These are phyloP conservation scores for Helicoverpa armigera DNA, from an alignment of 1,140 invertebrate species.

Conservation along the genomic window DNA sequence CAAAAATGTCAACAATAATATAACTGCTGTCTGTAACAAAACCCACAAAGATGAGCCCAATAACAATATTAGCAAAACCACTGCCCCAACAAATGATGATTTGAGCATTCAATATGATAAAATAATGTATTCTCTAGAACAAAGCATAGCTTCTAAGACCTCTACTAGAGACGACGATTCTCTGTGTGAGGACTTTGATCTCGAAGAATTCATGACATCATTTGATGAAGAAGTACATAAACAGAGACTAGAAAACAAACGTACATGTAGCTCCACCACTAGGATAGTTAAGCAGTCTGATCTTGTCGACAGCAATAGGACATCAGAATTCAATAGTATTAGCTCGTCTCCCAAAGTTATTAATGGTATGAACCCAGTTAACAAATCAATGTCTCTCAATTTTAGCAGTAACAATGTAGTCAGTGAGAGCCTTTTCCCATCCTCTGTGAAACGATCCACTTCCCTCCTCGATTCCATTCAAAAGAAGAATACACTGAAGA, in stretches of 20 bases:
- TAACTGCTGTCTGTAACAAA: conserved; percentile 50
- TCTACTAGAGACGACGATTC: conserved; percentile 84
- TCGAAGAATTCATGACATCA: conserved; percentile 85
- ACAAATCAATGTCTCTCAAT: conserved; percentile 86
- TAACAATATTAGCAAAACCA: conserved; percentile 68
- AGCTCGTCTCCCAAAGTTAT: conserved; percentile 72
- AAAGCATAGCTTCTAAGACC: conserved; percentile 83
- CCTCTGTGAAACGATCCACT: conserved; percentile 84
- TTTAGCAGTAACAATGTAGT: conserved; percentile 85
- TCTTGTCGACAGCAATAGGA: conserved; percentile 67
- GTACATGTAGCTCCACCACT: conserved; percentile 81
- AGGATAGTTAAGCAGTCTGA: conserved; percentile 79
- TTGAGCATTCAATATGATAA: conserved; percentile 83
- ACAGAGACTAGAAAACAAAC: conserved; percentile 77
- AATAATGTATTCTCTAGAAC: conserved; percentile 85
- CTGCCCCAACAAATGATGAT: conserved; percentile 75
- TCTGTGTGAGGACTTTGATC: conserved; percentile 84
- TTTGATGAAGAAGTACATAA: conserved; percentile 84
- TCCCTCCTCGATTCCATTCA: conserved; percentile 84
- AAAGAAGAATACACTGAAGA: conserved; percentile 74
- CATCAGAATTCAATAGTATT: conserved; percentile 70
- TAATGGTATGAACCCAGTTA: conserved; percentile 81
- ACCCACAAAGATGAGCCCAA: conserved; percentile 70
- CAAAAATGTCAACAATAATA: conserved; percentile 60
- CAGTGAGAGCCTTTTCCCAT: conserved; percentile 81